Base-by-base conservation (phyloP, 1,140 invertebrate species). In the Notospermus geniculatus region DNA sequence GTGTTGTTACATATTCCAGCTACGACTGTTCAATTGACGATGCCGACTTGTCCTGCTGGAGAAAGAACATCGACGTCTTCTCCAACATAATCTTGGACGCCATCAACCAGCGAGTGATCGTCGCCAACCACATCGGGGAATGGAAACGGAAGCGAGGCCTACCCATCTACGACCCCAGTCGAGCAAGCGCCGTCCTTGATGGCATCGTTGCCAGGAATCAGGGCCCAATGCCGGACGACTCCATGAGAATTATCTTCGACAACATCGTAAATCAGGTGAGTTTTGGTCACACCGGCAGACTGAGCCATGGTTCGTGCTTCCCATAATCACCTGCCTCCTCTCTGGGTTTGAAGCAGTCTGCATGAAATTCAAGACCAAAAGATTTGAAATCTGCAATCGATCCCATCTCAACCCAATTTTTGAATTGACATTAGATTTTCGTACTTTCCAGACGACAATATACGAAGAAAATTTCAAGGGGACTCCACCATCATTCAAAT, bases 71-170 rank as follows among this genome's bases (percentile, higher is more conserved):
- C n/a, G 46, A 50, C n/a, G n/a, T 50, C 46, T 50, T 23, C 25
- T 50, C 46, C 9, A 50, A 50, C 46, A 27, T 27, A 5, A 50
- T 50, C 25, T n/a, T 50, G n/a, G 19, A 50, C 19, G n/a, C 46
- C 25, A n/a, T 50, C 46, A 50, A 50, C 46, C 46, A 50, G 46
- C 46, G 46, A n/a, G 46, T 19, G n/a, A 50, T 50, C n/a, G 46
- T 50, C 4, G 46, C 46, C n/a, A 50, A 50, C 25, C 46, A 50
- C n/a, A 50, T 50, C 46, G 46, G 46, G 25, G 46, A 50, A 50
- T 50, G 46, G 46, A 50, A 50, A n/a, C 4, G 46, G 25, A 50
- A 50, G n/a, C 46, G 46, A 7, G 25, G 4, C 4, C n/a, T 50
- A 27, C 19, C 46, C 46, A 50, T 50, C 4, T 50, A 7, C 46